Conservation (phyloP, 1,140 invertebrate species). For the Octopus bimaculoides region DNA sequence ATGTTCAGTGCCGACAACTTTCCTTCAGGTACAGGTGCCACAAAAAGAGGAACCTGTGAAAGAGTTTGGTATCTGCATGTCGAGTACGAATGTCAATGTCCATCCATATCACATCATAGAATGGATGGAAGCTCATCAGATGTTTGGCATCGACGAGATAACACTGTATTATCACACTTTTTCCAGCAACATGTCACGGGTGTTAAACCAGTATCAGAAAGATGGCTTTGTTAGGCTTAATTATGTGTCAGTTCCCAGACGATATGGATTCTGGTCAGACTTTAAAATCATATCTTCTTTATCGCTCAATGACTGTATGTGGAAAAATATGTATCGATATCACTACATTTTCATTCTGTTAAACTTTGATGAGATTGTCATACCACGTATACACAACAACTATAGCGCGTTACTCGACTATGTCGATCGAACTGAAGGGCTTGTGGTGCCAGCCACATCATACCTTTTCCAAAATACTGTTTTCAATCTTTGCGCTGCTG, state of each 20-base stretch:
- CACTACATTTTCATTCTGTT: slow-evolving; percentile 3
- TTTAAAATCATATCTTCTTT: slow-evolving; percentile 3
- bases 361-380: slow-evolving; percentile 3
- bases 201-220: slow-evolving; percentile 6
- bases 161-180: not conserved
- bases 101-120: slow-evolving; percentile 2
- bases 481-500: not conserved
- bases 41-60: not conserved
- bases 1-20: not conserved
- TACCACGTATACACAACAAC: slow-evolving; percentile 3
- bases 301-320: slow-evolving; percentile 8
- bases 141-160: slow-evolving; percentile 7
- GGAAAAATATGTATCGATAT: slow-evolving; percentile 10
- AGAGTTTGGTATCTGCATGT: slow-evolving; percentile 10
- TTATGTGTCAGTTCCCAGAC: not conserved
- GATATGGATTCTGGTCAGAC: slow-evolving; percentile 8
- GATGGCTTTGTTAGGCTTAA: slow-evolving; percentile 11
- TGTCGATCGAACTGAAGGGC: not conserved
- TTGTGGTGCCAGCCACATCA: not conserved
- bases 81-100: not conserved
- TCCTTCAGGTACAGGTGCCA: slow-evolving; percentile 1
- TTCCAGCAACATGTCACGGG: not conserved
- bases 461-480: not conserved
- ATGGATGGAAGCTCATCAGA: slow-evolving; percentile 9
- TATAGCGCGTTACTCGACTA: slow-evolving; percentile 2